phyloP scores from a whole-genome alignment of 2,888 invertebrate species.

The Venusia cambrica region DNA sequence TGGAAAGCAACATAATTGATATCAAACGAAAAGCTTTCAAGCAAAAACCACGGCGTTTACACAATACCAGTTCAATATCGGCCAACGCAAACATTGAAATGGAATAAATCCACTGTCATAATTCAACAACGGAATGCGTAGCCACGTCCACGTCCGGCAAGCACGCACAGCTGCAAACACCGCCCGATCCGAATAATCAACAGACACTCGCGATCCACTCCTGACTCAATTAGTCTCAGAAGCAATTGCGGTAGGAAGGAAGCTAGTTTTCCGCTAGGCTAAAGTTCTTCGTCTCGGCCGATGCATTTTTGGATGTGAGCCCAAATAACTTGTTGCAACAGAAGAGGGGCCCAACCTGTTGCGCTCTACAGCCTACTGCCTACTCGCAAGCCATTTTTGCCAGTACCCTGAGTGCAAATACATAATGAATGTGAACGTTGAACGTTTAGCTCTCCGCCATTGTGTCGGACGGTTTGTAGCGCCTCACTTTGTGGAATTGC shows the following conservation, averaged over 20 bases:
- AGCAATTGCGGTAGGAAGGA: slow-evolving; percentile 51
- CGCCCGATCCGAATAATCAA: slow-evolving; percentile 31
- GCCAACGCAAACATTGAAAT: slow-evolving; percentile 27
- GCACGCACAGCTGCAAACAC: slow-evolving; percentile 33
- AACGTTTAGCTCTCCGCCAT: slow-evolving; percentile 56
- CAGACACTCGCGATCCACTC: slow-evolving; percentile 19
- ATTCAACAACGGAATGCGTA: slow-evolving; percentile 43
- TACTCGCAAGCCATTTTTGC: slow-evolving; percentile 65
- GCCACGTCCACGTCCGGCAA: slow-evolving; percentile 40
- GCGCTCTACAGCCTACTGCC: slow-evolving; percentile 54
- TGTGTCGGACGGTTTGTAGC: slow-evolving; percentile 53
- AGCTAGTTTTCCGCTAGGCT: slow-evolving; percentile 39
- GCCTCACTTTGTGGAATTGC: slow-evolving; percentile 47
- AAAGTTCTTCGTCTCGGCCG: slow-evolving; percentile 62
- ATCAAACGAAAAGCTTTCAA: slow-evolving; percentile 30
- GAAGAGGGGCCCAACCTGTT: slow-evolving; percentile 65
- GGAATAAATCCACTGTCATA: slow-evolving; percentile 35
- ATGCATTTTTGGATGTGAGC: slow-evolving; percentile 80
- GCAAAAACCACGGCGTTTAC: slow-evolving; percentile 28
- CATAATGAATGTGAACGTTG: slow-evolving; percentile 72
- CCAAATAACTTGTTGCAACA: slow-evolving; percentile 77
- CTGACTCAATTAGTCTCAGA: slow-evolving; percentile 36
- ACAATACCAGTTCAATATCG: slow-evolving; percentile 30
- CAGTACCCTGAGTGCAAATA: slow-evolving; percentile 61
- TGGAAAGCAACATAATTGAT: slow-evolving; percentile 8